These are phyloP conservation scores for Microplitis demolitor DNA, from an alignment of 1,140 invertebrate genomes.

Conservation along the genomic window DNA sequence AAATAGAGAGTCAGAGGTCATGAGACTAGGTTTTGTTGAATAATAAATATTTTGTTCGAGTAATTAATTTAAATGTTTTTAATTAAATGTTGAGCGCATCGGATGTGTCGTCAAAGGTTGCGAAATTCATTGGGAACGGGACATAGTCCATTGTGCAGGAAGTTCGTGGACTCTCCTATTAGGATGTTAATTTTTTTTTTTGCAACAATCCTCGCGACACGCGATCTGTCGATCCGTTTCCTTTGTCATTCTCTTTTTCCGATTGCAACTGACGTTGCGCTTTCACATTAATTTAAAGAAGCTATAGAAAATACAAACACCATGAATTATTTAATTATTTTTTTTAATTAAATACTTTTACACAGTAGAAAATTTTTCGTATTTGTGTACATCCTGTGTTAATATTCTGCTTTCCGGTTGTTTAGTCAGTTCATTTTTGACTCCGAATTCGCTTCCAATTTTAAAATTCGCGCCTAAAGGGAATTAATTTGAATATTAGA, in stretches of 20 bases:
- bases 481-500: too few relatives aligned
- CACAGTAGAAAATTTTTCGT: too few relatives aligned
- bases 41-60: too few relatives aligned
- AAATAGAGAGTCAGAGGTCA: too few relatives aligned
- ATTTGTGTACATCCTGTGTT: too few relatives aligned
- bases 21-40: too few relatives aligned
- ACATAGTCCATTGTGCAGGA: conserved; percentile 18
- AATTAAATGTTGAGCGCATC: neutral
- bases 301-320: neutral
- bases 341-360: neutral
- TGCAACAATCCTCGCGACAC: conserved; percentile 19
- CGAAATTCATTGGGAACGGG: neutral
- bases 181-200: neutral
- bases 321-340: too few relatives aligned
- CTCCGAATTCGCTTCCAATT: too few relatives aligned
- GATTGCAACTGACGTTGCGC: conserved; percentile 9
- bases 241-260: conserved; percentile 14
- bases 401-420: too few relatives aligned
- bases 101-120: neutral
- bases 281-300: conserved; percentile 5
- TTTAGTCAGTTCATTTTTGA: too few relatives aligned
- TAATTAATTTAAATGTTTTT: neutral
- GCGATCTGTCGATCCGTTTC: conserved; percentile 18
- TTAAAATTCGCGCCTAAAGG: too few relatives aligned
- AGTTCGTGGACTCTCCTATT: conserved; percentile 14